phyloP scores from a whole-genome alignment of 1,140 invertebrate species.

The Pristionchus pacificus region DNA sequence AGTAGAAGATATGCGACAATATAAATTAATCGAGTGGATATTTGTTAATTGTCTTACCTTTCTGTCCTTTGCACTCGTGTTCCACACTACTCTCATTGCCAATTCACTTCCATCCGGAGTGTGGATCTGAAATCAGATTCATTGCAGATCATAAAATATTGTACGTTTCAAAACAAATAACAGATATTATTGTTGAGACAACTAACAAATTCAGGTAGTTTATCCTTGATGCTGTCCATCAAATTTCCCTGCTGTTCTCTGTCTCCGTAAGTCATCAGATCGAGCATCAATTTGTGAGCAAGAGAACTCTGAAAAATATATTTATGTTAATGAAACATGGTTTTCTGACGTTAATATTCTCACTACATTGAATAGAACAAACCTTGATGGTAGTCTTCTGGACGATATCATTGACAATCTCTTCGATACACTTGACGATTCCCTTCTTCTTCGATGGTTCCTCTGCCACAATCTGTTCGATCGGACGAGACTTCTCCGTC shows the following conservation, averaged over 20 bases:
- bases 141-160: neutral
- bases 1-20: neutral
- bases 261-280: conserved; percentile 73
- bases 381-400: conserved; percentile 25
- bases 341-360: no score
- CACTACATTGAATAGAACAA: no score
- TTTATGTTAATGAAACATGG: no score
- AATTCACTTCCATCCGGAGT: conserved; percentile 73
- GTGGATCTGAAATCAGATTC: conserved; percentile 59
- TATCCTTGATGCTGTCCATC: conserved; percentile 36
- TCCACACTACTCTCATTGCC: conserved; percentile 78
- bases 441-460: conserved; percentile 61
- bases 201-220: conserved; percentile 68
- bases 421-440: conserved; percentile 60
- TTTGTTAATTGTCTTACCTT: conserved; percentile 15
- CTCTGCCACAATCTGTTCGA: conserved; percentile 60
- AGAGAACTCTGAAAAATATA: conserved; percentile 51
- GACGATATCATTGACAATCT: conserved; percentile 57
- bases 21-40: neutral
- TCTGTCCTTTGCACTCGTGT: conserved; percentile 71
- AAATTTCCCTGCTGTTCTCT: conserved; percentile 57
- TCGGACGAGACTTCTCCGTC: conserved; percentile 45
- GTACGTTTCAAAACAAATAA: no score
- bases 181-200: neutral
- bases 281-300: conserved; percentile 74